Percentiles rank a stretch among this genome's conserved stretches.
Evolutionary conservation across 2,797 vertebrate genomes (phyloP).

Genomic region (Hemibagrus guttatus): DNA sequence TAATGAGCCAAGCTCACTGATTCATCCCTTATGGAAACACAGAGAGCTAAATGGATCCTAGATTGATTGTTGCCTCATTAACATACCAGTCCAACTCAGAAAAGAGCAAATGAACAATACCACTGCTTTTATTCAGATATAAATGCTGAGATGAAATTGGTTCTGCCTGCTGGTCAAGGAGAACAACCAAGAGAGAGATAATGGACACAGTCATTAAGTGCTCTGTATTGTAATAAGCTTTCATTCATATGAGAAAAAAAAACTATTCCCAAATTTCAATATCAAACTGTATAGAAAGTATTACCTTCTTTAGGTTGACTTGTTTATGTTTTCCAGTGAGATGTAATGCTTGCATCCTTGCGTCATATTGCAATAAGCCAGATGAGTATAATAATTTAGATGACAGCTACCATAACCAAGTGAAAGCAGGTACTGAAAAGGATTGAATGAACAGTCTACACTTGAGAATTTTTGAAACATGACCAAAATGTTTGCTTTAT

Average conservation of each 20-base stretch:
- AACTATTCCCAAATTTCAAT: background rate
- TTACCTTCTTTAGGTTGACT: background rate
- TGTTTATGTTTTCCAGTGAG: background rate
- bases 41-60: background rate
- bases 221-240: slow-evolving; percentile 7
- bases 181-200: background rate
- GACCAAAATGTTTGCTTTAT: background rate
- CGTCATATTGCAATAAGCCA: too few species aligned
- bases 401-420: too few species aligned
- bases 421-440: too few species aligned
- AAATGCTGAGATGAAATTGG: background rate
- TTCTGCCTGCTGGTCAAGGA: background rate
- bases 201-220: background rate
- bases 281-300: background rate
- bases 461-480: slow-evolving; percentile 17
- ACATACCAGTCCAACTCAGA: background rate
- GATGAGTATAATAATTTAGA: too few species aligned
- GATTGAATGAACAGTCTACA: too few species aligned
- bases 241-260: background rate
- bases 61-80: slow-evolving; percentile 4
- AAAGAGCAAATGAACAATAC: slow-evolving; percentile 1
- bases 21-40: background rate
- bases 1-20: slow-evolving; percentile 21
- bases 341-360: background rate
- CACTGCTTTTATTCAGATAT: background rate